Base-by-base conservation (phyloP, 2,888 invertebrate species). In the Unio pictorum region DNA sequence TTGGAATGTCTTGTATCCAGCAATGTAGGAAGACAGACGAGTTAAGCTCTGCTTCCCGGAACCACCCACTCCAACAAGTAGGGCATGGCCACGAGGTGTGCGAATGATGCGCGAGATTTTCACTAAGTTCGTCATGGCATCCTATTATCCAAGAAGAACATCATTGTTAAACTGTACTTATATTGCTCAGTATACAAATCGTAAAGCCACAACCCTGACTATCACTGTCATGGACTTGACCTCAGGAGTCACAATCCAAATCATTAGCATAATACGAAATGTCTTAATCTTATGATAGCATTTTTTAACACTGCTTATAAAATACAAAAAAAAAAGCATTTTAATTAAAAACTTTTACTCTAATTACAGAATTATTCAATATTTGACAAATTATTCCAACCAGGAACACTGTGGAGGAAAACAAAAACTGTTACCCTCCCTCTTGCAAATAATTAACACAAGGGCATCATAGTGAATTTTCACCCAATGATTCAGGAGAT, bases 31-130 rank as follows among this genome's bases (percentile, higher is more conserved):
- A 0, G 98, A 96, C 67, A 98, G 91, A 90, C 96, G 95, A 1
- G 98, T 98, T 56, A 98, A 91, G n/a, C 96, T 96, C 90, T 98
- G 98, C 91, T 98, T 98, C 66, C 98, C 98, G 65, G 97, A 97
- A 55, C 98, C 98, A 55, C 98, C 98, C 34, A 98, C 98, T 72
- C 96, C 98, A 54, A 98, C 97, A 65, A 98, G 92, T 94, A 98
- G 95, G 28, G 97, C 96, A 90, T 98, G 97, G 72, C 98, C 98
- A 84, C 96, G 93, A 0, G 98, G 96, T 91, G 97, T 96, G 81
- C 98, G 92, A 84, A 98, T 97, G 58, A 98, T 95, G 85, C 98
- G 93, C 0, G 98, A 97, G 87, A 98, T 96, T 92, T 92, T 97
- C 6, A 98, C 96, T 81, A 98, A 92, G 91, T 98, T 97, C 69